A percentile compares a stretch with the other conserved stretches of the same genome.
Evolutionary conservation across 2,888 invertebrate species (phyloP).

Genomic region (Orthonevra nobilis): DNA sequence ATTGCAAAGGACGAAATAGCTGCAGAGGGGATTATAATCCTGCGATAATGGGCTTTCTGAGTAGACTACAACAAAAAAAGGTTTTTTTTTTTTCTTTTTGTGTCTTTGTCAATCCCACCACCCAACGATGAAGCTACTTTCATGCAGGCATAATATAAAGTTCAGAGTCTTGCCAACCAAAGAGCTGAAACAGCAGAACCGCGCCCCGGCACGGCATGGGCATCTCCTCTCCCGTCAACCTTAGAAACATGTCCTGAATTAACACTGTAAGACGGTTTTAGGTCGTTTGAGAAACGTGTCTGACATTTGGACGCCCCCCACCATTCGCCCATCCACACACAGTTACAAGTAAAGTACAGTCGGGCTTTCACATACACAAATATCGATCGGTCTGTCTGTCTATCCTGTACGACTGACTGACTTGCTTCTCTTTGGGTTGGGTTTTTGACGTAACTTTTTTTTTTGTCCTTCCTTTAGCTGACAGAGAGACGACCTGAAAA

Average conservation of each 20-base stretch:
- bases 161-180: slow-evolving; percentile 28
- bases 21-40: slow-evolving; percentile 56
- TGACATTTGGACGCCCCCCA: slow-evolving; percentile 65
- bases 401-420: slow-evolving; percentile 40
- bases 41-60: slow-evolving; percentile 45
- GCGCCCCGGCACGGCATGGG: slow-evolving; percentile 7
- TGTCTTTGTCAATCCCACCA: background rate
- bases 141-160: no score
- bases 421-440: slow-evolving; percentile 34
- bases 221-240: slow-evolving; percentile 52
- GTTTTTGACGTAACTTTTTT: slow-evolving; percentile 10
- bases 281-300: slow-evolving; percentile 68
- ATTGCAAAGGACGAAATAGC: slow-evolving; percentile 28
- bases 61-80: slow-evolving; percentile 41
- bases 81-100: slow-evolving; percentile 11
- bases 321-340: background rate
- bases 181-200: no score
- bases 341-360: no score
- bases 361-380: background rate
- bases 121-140: no score
- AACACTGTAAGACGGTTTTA: slow-evolving; percentile 60
- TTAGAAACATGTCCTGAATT: slow-evolving; percentile 64
- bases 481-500: slow-evolving; percentile 67
- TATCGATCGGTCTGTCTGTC: slow-evolving; percentile 62
- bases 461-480: slow-evolving; percentile 28